Percentiles rank a stretch among this genome's conserved stretches.
Conservation (phyloP, 2,797 vertebrate species). For the Chaenodraco wilsoni region DNA sequence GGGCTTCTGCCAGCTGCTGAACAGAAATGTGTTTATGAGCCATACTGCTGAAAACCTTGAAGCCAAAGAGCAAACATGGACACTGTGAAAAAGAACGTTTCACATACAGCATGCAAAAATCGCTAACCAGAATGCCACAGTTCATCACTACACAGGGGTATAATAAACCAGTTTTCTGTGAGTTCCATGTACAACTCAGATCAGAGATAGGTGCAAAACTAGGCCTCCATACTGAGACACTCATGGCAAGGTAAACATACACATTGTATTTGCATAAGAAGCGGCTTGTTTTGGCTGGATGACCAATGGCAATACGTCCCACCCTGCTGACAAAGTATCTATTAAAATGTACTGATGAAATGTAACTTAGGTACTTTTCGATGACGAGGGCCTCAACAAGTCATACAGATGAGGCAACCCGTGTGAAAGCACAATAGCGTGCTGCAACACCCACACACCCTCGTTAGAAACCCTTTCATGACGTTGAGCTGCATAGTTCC, state of each 20-base stretch:
- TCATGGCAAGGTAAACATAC: background rate
- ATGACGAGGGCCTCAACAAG: conserved; percentile 31
- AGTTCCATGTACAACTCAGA: background rate
- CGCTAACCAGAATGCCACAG: background rate
- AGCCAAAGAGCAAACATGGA: background rate
- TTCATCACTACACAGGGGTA: background rate
- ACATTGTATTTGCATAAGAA: conserved; percentile 6
- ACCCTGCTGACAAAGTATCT: conserved; percentile 18
- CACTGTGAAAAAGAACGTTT: background rate
- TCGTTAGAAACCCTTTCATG: background rate
- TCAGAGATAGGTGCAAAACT: background rate
- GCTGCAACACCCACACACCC: conserved; percentile 11
- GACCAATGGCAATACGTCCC: conserved; percentile 13
- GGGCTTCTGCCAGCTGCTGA: conserved; percentile 14
- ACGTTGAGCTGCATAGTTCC: background rate
- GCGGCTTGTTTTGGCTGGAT: background rate
- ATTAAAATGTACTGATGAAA: conserved; percentile 30
- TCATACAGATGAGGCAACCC: conserved; percentile 15
- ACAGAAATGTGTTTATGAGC: conserved; percentile 7
- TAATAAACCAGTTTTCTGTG: background rate
- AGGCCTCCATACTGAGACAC: background rate
- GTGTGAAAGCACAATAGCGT: conserved; percentile 21
- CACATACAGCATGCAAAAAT: background rate
- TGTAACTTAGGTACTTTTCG: conserved; percentile 22
- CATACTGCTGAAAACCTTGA: background rate